These are phyloP conservation scores for Luperina testacea DNA, from an alignment of 2,888 invertebrate genomes.

Conservation along the genomic window DNA sequence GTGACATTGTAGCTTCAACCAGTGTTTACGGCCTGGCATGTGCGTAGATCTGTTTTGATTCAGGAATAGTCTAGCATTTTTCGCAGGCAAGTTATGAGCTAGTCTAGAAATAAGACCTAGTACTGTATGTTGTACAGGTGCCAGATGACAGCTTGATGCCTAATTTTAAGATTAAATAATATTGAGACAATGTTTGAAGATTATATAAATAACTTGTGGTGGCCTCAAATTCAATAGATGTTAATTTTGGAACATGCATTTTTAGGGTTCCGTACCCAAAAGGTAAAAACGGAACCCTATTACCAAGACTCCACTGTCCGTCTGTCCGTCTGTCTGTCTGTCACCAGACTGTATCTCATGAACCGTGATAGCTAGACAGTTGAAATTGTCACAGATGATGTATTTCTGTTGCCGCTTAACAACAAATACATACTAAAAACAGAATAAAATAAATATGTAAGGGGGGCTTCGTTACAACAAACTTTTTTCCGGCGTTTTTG, in stretches of 20 bases:
- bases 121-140: conserved; percentile 30
- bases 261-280: too few species aligned
- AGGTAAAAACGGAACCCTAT: too few species aligned
- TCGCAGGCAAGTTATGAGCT: conserved; percentile 5
- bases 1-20: conserved; percentile 36
- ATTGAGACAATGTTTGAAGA: neutral
- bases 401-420: too few species aligned
- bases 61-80: conserved; percentile 38
- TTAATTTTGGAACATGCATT: conserved; percentile 3
- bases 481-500: too few species aligned
- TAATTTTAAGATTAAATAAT: conserved; percentile 8
- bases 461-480: too few species aligned
- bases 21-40: conserved; percentile 48
- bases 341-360: too few species aligned
- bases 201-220: conserved; percentile 12
- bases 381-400: too few species aligned
- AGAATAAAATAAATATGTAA: too few species aligned
- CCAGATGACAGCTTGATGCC: conserved; percentile 32
- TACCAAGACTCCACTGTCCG: too few species aligned
- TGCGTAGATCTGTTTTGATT: conserved; percentile 35
- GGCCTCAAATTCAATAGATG: neutral
- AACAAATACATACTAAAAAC: too few species aligned
- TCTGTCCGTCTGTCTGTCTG: too few species aligned
- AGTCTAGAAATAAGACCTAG: conserved; percentile 26
- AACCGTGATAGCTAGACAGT: too few species aligned